A percentile compares a stretch with the other conserved stretches of the same genome.
These are phyloP conservation scores for Autographa pulchrina DNA, from an alignment of 2,888 invertebrate genomes.

Conservation along the genomic window DNA sequence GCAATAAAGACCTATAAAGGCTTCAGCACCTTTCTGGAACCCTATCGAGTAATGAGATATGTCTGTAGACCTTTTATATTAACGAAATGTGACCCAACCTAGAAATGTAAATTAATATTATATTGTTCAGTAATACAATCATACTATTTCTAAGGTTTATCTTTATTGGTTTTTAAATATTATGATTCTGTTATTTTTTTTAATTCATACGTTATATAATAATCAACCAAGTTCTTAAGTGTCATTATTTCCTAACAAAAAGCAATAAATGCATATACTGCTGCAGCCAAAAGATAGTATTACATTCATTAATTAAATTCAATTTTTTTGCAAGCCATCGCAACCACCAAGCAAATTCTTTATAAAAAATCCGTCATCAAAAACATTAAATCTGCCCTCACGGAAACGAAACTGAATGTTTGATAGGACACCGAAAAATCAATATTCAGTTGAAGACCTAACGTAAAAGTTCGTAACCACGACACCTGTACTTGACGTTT, in stretches of 20 bases:
- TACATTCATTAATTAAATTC: not conserved
- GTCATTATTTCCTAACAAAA: not conserved
- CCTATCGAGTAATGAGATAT: not conserved
- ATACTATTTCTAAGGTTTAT: not conserved
- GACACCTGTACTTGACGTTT: conserved; percentile 77
- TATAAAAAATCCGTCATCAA: not conserved
- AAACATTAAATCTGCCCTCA: not conserved
- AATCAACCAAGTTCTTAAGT: not conserved
- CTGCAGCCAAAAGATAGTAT: not conserved
- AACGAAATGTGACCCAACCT: not conserved
- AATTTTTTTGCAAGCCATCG: not conserved
- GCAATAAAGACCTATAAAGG: too few species aligned
- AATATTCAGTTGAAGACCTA: conserved; percentile 45
- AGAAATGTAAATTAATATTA: not conserved
- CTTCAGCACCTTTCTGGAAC: not conserved
- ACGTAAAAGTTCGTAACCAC: conserved; percentile 62
- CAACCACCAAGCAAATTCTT: not conserved
- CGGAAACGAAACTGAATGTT: conserved; percentile 23
- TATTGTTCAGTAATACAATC: not conserved
- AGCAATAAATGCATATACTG: not conserved
- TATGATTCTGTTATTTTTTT: not conserved
- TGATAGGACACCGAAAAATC: conserved; percentile 38
- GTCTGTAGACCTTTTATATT: not conserved
- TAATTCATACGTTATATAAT: too few species aligned
- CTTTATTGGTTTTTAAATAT: too few species aligned